Base-by-base conservation (phyloP, 2,888 invertebrate genomes). In the Drosophila rubida region DNA sequence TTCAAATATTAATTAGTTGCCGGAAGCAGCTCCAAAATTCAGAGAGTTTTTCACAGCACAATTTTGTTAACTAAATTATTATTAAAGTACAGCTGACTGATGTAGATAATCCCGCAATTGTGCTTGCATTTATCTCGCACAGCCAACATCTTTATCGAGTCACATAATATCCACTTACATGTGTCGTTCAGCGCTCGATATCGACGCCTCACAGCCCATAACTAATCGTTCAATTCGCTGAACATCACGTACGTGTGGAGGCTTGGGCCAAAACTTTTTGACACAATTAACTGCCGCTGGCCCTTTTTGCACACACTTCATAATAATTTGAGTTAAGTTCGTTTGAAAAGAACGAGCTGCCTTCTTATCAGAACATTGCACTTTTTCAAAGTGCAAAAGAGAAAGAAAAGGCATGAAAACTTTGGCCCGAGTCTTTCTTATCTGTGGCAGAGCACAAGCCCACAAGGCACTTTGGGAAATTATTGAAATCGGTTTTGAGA, bases 341-440 rank as follows among this genome's bases (percentile, higher is more conserved):
- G 16, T 45, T 55, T 62, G 4, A 41, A 66, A 37, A 37, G 35
- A 37, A 14, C 13, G 74, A 55, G 54, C 55, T 62, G 62, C 16
- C 41, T 67, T 75, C 87, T 80, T 81, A 81, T 85, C 86, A 78
- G 88, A 78, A 59, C 82, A 48, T 81, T 82, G 88, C 81, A 82
- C 88, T 82, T 82, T 87, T 82, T 64, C 80, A 59, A 44, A 54
- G 46, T 50, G 67, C 61, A 64, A 64, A 75, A 58, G 57, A 57
- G 58, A 60, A 63, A n/a, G n/a, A 50, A 39, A 8, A 51, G 6
- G 9, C 13, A 13, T 9, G 3, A 41, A 32, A 69, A 76, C 62
- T 69, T 78, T 74, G 39, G 45, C 37, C 44, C 8, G 11, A 8
- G 35, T 65, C 84, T 19, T 27, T 27, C 32, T 80, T 80, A 80